Evolutionary conservation across 2,797 vertebrate species (phyloP).

Genomic region (Setipinna tenuifilis): DNA sequence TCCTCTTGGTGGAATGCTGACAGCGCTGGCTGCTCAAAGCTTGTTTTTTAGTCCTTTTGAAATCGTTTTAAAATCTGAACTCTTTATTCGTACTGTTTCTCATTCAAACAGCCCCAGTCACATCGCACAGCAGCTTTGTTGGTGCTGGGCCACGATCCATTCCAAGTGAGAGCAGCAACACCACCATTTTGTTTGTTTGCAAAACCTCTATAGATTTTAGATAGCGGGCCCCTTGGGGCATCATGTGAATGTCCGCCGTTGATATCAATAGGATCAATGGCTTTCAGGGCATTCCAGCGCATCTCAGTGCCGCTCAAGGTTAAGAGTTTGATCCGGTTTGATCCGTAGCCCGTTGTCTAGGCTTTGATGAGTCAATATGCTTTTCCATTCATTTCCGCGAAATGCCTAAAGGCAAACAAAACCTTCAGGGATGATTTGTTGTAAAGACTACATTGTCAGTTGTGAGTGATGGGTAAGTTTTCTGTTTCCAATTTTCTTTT

Average conservation of each 20-base stretch:
- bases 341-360: not conserved
- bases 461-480: not conserved
- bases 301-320: not conserved
- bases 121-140: not conserved
- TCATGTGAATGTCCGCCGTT: conserved; percentile 26
- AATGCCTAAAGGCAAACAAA: not conserved
- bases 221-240: not conserved
- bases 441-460: not conserved
- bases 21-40: not conserved
- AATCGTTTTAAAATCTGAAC: not conserved
- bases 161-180: not conserved
- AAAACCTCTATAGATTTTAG: not conserved
- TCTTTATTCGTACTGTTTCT: not conserved
- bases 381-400: not conserved
- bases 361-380: not conserved
- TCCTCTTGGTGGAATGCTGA: not conserved
- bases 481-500: not conserved
- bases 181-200: not conserved
- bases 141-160: not conserved
- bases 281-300: not conserved
- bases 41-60: not conserved
- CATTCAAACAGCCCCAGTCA: not conserved
- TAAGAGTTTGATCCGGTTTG: not conserved
- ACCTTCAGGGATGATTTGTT: conserved; percentile 7
- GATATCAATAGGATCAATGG: conserved; percentile 25